These are phyloP conservation scores for Phaetusa simplex DNA, from an alignment of 2,113 vertebrate genomes.

Conservation along the genomic window DNA sequence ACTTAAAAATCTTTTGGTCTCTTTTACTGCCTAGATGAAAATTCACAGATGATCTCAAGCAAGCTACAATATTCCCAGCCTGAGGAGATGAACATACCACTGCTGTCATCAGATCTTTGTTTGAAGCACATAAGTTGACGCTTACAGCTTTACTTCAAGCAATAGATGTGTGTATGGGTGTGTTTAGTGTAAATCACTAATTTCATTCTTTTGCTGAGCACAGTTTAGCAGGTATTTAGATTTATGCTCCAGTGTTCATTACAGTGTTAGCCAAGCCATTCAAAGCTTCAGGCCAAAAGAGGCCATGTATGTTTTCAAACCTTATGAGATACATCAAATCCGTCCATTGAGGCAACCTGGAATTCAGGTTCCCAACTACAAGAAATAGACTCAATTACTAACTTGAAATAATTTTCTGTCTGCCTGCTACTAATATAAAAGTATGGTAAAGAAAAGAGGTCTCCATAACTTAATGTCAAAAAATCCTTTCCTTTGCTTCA, in stretches of 20 bases:
- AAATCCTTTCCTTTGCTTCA: background rate
- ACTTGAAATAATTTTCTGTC: background rate
- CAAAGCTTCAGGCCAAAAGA: background rate
- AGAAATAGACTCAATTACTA: background rate
- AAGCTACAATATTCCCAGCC: background rate
- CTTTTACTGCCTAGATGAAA: background rate
- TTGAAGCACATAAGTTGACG: background rate
- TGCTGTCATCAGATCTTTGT: background rate
- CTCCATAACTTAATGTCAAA: background rate
- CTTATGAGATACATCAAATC: background rate
- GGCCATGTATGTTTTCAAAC: background rate
- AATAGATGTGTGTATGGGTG: background rate
- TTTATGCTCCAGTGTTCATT: background rate
- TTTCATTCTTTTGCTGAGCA: background rate
- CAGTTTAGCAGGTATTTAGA: background rate
- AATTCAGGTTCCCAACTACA: background rate
- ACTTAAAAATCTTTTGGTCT: background rate
- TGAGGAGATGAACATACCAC: background rate
- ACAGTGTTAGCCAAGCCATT: background rate
- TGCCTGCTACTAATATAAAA: background rate
- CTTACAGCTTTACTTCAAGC: background rate
- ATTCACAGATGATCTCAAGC: background rate
- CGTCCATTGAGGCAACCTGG: rapidly evolving
- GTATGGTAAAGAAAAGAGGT: background rate
- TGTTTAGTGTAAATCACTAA: background rate